These are phyloP conservation scores for Lacanobia oleracea DNA, from an alignment of 2,888 invertebrate species.

Conservation along the genomic window DNA sequence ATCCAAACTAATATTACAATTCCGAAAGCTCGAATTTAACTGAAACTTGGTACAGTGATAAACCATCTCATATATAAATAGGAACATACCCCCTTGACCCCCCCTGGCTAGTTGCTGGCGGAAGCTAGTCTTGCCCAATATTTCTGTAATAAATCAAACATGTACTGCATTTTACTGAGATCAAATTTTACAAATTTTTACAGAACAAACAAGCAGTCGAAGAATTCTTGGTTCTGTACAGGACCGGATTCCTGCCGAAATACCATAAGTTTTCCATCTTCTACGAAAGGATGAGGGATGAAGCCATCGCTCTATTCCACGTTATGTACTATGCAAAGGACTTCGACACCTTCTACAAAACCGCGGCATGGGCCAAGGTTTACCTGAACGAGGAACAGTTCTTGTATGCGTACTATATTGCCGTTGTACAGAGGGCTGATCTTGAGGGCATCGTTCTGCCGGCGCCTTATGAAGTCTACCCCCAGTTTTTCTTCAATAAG, in stretches of 20 bases:
- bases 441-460: conserved; percentile 91
- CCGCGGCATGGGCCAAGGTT: conserved; percentile 90
- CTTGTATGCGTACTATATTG: conserved; percentile 91
- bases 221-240: conserved; percentile 82
- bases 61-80: too few species aligned
- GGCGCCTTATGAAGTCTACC: conserved; percentile 92
- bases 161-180: not conserved
- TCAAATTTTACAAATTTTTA: conserved; percentile 42
- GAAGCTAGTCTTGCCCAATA: not conserved
- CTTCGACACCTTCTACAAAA: conserved; percentile 91
- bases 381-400: conserved; percentile 92
- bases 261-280: conserved; percentile 89
- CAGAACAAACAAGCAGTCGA: conserved; percentile 85
- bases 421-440: conserved; percentile 91
- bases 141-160: not conserved
- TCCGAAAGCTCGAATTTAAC: too few species aligned
- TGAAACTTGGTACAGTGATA: too few species aligned
- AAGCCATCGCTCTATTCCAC: conserved; percentile 89
- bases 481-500: conserved; percentile 91
- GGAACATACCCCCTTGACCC: too few species aligned
- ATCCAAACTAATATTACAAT: too few species aligned
- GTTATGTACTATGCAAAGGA: conserved; percentile 91
- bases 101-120: too few species aligned
- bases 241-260: conserved; percentile 86
- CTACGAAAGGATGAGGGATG: conserved; percentile 83